A percentile compares a stretch with the other conserved stretches of the same genome.
Conservation (phyloP, 2,888 invertebrate genomes). For the Aplocera efformata region DNA sequence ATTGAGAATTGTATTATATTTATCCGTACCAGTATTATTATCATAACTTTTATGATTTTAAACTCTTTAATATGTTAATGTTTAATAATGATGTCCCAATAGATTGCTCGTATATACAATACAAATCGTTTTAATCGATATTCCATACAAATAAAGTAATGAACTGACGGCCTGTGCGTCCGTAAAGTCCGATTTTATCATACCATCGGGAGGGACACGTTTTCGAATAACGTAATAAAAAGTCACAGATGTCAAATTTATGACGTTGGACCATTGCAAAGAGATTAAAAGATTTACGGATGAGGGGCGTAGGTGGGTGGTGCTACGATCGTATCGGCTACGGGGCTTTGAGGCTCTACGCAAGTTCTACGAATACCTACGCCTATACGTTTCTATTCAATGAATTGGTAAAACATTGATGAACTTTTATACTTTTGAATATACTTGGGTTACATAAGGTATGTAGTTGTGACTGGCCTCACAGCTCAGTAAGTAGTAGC, state of each 20-base stretch:
- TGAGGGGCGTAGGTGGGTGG: constrained; percentile 38
- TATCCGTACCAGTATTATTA: constrained; percentile 1
- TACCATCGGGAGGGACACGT: constrained; percentile 74
- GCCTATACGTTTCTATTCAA: too few relatives aligned
- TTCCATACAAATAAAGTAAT: constrained; percentile 67
- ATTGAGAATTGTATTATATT: constrained; percentile 35
- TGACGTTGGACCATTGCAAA: constrained; percentile 76
- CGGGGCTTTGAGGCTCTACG: constrained; percentile 43
- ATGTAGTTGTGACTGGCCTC: too few relatives aligned
- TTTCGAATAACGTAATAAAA: constrained; percentile 79
- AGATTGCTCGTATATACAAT: too few relatives aligned
- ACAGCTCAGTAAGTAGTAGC: too few relatives aligned
- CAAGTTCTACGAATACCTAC: constrained; percentile 46
- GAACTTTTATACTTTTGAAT: too few relatives aligned
- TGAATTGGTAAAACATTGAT: too few relatives aligned
- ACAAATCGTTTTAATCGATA: constrained; percentile 49
- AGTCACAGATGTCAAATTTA: constrained; percentile 80
- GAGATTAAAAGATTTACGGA: constrained; percentile 78
- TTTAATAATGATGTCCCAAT: too few relatives aligned
- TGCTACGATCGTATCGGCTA: constrained; percentile 36
- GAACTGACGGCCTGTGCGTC: constrained; percentile 63
- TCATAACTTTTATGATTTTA: too few relatives aligned
- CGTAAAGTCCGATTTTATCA: constrained; percentile 79
- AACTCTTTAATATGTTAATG: too few relatives aligned
- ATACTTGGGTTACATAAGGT: too few relatives aligned